Evolutionary conservation across 1,140 invertebrate genomes (phyloP).

Genomic region (Bombus turneri): DNA sequence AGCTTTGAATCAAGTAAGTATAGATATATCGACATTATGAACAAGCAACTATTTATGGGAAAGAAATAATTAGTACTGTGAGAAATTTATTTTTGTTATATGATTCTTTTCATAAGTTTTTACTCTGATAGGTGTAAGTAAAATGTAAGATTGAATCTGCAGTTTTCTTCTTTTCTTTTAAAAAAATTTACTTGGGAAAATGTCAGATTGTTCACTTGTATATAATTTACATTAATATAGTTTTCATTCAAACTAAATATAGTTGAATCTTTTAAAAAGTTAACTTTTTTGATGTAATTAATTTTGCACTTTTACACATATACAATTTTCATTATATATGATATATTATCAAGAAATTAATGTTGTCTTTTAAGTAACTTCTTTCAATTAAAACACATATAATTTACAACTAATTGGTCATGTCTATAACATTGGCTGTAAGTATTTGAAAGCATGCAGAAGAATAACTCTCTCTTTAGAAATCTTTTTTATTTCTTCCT

Average conservation of each 20-base stretch:
- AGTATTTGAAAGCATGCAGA: neutral
- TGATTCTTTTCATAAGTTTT: neutral
- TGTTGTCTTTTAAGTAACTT: neutral
- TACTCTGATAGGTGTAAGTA: neutral
- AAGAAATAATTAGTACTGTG: conserved; percentile 9
- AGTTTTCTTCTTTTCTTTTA: neutral
- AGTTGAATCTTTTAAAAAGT: neutral
- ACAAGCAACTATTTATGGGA: neutral
- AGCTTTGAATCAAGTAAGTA: conserved; percentile 85
- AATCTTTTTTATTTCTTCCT: neutral
- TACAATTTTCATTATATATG: no score
- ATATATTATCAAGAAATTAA: neutral
- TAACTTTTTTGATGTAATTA: neutral
- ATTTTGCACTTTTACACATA: neutral
- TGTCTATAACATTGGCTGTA: neutral
- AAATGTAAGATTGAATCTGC: neutral
- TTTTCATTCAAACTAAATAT: neutral
- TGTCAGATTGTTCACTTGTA: no score
- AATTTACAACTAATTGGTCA: neutral
- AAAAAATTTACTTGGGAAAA: neutral
- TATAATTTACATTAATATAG: neutral
- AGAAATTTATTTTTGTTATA: neutral
- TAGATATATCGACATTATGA: neutral
- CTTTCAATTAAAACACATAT: neutral
- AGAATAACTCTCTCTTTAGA: neutral